These are phyloP conservation scores for Phodopus roborovskii DNA, from an alignment of 2,113 vertebrate species.

Conservation along the genomic window DNA sequence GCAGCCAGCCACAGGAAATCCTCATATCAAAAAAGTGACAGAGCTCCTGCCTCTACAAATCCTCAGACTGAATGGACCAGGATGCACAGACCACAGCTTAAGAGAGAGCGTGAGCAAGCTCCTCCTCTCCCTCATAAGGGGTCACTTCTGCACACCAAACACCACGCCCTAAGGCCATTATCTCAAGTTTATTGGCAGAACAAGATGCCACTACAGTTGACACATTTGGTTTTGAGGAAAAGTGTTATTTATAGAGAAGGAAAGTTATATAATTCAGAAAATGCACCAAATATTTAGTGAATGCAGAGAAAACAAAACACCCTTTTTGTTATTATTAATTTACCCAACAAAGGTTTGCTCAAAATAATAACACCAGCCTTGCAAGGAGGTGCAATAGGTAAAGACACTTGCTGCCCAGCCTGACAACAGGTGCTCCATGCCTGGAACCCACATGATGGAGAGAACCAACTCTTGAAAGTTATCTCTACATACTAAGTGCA, in stretches of 20 bases:
- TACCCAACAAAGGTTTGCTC: not conserved
- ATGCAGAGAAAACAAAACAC: not conserved
- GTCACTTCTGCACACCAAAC: too few species aligned
- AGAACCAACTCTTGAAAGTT: not conserved
- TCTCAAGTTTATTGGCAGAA: too few species aligned
- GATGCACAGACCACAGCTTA: too few species aligned
- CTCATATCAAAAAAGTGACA: too few species aligned
- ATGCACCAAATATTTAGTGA: not conserved
- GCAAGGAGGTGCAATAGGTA: not conserved
- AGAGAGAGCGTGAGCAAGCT: too few species aligned
- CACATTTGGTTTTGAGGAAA: not conserved
- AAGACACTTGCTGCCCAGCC: too few species aligned
- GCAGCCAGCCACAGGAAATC: too few species aligned
- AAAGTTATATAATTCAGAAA: not conserved
- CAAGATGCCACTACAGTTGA: too few species aligned
- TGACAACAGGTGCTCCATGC: rapidly evolving
- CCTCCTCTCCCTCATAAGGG: too few species aligned
- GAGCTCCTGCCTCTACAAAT: too few species aligned
- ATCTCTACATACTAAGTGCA: not conserved
- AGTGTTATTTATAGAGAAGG: not conserved
- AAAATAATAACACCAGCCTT: not conserved
- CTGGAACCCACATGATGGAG: not conserved
- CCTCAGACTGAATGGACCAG: too few species aligned
- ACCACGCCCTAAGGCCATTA: too few species aligned
- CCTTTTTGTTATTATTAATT: not conserved